Conservation (phyloP, 2,113 vertebrate species). For the Morone saxatilis region DNA sequence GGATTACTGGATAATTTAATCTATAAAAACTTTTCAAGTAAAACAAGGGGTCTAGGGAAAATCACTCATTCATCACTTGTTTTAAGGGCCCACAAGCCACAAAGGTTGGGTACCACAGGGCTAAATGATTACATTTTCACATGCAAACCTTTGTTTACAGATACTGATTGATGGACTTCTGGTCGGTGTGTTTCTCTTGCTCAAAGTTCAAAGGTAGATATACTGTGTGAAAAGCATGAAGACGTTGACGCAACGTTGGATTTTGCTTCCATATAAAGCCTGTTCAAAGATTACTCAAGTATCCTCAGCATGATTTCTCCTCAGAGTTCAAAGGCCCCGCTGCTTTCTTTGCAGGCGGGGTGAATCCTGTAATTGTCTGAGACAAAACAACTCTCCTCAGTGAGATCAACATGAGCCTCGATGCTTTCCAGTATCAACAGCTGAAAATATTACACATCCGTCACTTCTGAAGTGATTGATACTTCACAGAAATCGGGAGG, state of each 20-base stretch:
- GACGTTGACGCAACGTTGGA: background rate
- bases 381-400: conserved; percentile 34
- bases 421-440: conserved; percentile 36
- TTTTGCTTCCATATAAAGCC: conserved; percentile 14
- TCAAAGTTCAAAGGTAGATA: background rate
- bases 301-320: conserved; percentile 22
- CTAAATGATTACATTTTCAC: background rate
- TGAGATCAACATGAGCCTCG: conserved; percentile 13
- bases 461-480: conserved; percentile 27
- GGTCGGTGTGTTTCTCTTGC: background rate
- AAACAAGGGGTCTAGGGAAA: no score
- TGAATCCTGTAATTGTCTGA: conserved; percentile 64
- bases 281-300: conserved; percentile 39
- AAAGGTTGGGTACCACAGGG: background rate
- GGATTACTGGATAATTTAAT: background rate
- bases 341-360: conserved; percentile 47
- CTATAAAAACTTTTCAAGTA: background rate
- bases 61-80: background rate
- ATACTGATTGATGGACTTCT: background rate
- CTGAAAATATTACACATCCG: background rate
- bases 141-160: background rate
- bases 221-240: background rate
- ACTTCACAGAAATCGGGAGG: background rate
- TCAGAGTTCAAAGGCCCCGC: conserved; percentile 32
- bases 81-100: background rate